Percentiles rank a stretch among this genome's conserved stretches.
Evolutionary conservation across 2,797 vertebrate genomes (phyloP).

Genomic region (Chelidonichthys spinosus): DNA sequence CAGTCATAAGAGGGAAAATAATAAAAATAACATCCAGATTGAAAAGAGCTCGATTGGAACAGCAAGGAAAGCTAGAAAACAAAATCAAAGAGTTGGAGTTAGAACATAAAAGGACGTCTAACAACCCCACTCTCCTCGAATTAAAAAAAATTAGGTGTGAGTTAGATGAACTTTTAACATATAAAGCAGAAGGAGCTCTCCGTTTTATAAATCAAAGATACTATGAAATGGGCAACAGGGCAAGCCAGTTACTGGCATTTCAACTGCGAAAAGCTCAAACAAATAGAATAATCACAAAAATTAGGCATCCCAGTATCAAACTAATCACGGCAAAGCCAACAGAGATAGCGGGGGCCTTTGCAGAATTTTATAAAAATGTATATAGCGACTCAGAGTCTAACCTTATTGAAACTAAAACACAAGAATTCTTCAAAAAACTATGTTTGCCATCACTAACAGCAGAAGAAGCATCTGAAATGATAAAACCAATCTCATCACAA

Average conservation of each 20-base stretch:
- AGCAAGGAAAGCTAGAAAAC: neutral
- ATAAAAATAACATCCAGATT: slow-evolving; percentile 16
- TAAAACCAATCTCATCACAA: too few relatives aligned
- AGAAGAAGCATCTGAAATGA: neutral
- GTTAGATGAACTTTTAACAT: slow-evolving; percentile 13
- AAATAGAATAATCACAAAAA: slow-evolving; percentile 13
- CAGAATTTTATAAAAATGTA: slow-evolving; percentile 18
- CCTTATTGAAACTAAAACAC: neutral
- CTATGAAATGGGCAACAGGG: slow-evolving; percentile 39
- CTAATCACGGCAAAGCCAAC: neutral
- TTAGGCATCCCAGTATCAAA: slow-evolving; percentile 14
- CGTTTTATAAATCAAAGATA: slow-evolving; percentile 27
- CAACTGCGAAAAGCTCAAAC: neutral
- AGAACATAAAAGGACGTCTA: neutral
- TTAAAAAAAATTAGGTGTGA: slow-evolving; percentile 7
- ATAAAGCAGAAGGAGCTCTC: slow-evolving; percentile 27
- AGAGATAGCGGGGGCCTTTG: slow-evolving; percentile 23
- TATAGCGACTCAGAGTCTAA: neutral
- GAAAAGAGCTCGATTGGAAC: neutral
- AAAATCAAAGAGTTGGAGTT: neutral
- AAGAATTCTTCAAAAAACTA: slow-evolving; percentile 8
- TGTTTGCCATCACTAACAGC: neutral
- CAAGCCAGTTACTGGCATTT: slow-evolving; percentile 19
- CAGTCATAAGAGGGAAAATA: slow-evolving; percentile 21
- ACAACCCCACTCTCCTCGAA: neutral